phyloP scores from a whole-genome alignment of 2,797 vertebrate genomes.

The Urophycis tenuis region DNA sequence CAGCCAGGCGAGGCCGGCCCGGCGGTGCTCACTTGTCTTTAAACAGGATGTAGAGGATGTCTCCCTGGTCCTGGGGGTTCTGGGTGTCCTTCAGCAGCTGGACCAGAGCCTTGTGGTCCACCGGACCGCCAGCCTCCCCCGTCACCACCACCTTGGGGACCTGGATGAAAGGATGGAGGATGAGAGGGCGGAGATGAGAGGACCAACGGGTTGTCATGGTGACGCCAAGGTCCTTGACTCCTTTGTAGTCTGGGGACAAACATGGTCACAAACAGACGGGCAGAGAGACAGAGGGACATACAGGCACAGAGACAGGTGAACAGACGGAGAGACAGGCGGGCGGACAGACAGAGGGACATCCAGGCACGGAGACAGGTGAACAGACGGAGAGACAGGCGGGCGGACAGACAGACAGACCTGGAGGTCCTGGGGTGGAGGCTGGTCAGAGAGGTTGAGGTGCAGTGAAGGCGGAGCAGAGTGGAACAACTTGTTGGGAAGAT shows the following conservation, averaged over 20 bases:
- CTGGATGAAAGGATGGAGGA: constrained; percentile 48
- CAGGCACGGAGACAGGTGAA: not conserved
- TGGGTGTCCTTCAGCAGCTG: constrained; percentile 75
- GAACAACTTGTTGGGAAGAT: constrained; percentile 86
- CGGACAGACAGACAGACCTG: constrained; percentile 57
- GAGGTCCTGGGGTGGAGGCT: constrained; percentile 30
- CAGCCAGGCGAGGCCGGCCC: no score
- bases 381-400: not conserved
- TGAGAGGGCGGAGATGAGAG: not conserved
- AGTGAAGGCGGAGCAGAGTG: constrained; percentile 71
- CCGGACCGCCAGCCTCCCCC: constrained; percentile 61
- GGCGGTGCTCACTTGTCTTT: constrained; percentile 78
- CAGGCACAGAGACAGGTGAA: no score
- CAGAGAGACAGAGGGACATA: not conserved
- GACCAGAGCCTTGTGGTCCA: constrained; percentile 76
- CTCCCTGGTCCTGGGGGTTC: constrained; percentile 86
- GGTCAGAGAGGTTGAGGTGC: constrained; percentile 76
- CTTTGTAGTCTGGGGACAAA: no score
- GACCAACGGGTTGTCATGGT: no score
- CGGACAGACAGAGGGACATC: not conserved
- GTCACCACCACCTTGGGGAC: constrained; percentile 15
- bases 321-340: not conserved
- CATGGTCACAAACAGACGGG: no score
- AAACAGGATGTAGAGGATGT: constrained; percentile 85
- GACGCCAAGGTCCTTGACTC: no score